Base-by-base conservation (phyloP, 1,140 invertebrate genomes). In the Pseudachorutes palmiensis region DNA sequence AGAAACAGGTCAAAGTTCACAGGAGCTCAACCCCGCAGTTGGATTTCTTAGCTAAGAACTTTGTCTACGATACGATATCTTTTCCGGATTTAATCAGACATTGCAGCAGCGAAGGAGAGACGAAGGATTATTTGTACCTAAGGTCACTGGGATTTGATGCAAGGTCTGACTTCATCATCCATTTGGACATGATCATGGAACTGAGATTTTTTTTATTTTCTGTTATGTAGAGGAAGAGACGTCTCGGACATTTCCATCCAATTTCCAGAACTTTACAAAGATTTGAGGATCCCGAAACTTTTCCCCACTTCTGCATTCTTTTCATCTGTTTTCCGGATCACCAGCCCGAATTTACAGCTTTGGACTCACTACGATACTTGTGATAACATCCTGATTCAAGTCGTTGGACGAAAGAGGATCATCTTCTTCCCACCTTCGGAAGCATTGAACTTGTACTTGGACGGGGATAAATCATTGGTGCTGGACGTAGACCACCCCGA, bases 291-390 rank as follows among this genome's bases (percentile, higher is more conserved):
- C 68, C 82, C 83, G 19, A 36, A 76, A 1, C 76, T 84, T 57
- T 82, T 82, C 75, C 71, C 76, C 1, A 29, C 68, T 24, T 73
- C 78, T 14, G 69, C 77, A 28, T 81, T 83, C 66, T 85, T 84
- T 75, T 85, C 84, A 0, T 83, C 80, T 72, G 82, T 85, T 3
- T 82, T 85, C 66, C 75, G 84, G 29, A 81, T 85, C 63, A 78
- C 79, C 30, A 84, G 83, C 1, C 71, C 76, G 58, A 75, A 76
- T 28, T 71, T 83, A 24, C 80, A 82, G 67, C 70, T 85, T 24
- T 85, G 84, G 84, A 85, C 83, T 32, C 84, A 85, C 76, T 85
- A 85, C 78, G 84, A 85, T 79, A 81, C 84, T 5, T 83, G 84
- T 81, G 83, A 85, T 75, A 85, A 85, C 72, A 72, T 84, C 12